Evolutionary conservation across 2,888 invertebrate genomes (phyloP), one percentile per base, ranked within the genome.

Genomic region (Glyphotaelius pellucidus): DNA sequence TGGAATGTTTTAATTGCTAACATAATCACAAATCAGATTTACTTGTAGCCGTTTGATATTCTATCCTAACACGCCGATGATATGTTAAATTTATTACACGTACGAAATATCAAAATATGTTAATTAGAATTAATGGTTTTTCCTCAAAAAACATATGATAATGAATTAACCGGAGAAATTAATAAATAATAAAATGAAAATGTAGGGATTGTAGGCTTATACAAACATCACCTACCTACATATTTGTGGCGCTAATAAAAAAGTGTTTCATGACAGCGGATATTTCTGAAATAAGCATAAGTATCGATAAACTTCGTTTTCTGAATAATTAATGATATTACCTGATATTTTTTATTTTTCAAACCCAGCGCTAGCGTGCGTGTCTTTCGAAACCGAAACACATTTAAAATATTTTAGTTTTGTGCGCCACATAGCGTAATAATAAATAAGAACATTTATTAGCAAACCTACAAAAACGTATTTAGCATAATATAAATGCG

Each of bases 131-230:
- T 31, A 30, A 81, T 81, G 4, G 4, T 19, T 31, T 81, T 25
- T 67, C 52, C 19, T 25, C 3, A 15, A 31, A 80, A 31, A 81
- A 30, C 15, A 15, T 4, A 11, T 15, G 12, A 31, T 81, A 81
- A 15, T 31, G 31, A 81, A 81, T 31, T 32, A 83, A 83, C 83
- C 4, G 83, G 35, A 35, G 83, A 83, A 89, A 89, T 79, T 89
- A 89, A 89, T 89, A 32, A 89, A 89, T 89, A 80, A 89, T 80
- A 25, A 80, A 3, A 79, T 5, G 31, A 30, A 80, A 80, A 89
- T 89, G 79, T 42, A 89, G 80, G 32, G 32, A 85, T 38, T 85
- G 38, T 3, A 42, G 38, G 2, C 85, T 83, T 83, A 19, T 15
- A 83, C 83, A 83, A 83, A 35, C 7, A 83, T 32, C 83, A 83